Evolutionary conservation across 1,140 invertebrate species (phyloP), one percentile per base, ranked within the genome.

Genomic region (Polyergus mexicanus): DNA sequence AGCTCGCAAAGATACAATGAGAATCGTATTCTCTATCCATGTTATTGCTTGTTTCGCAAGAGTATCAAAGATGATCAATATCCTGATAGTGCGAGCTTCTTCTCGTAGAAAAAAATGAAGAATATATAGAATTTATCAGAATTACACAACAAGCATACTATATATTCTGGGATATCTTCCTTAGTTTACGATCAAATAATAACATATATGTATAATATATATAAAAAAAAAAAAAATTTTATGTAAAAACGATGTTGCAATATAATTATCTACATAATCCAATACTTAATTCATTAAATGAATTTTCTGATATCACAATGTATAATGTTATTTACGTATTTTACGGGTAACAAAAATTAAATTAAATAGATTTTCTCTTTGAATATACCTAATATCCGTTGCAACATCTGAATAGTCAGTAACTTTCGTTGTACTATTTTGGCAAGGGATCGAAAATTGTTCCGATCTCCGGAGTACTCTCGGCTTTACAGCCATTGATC

Each of bases 401-500:
- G 35, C 25, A 51, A 51, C 5, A 51, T 16, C 10, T 51, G 32
- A 60, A 16, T 68, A 35, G n/a, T 8, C 54, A 16, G 22, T 13
- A 81, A 60, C 38, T 83, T 35, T 83, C 62, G 38, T 80, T 22
- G 65, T 47, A 25, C 68, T 47, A 47, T 6, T 60, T 56, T n/a
- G 32, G 10, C 75, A 28, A n/a, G 65, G 47, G 65, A 56, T 80
- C 77, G 78, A 74, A 74, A 83, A 83, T 83, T 83, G 68, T 58
- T n/a, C 56, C 38, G 60, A 83, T 74, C 68, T 74, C 68, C 68
- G 62, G 32, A 66, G 38, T 56, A n/a, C 78, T 74, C 78, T 60
- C 68, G 68, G 54, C 68, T 83, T 72, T 60, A 83, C 78, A 68
- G 68, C 62, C 66, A 74, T 74, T 83, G 78, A 83, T 83, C 68